phyloP scores from a whole-genome alignment of 2,888 invertebrate species.

The Platycheirus rosarum region DNA sequence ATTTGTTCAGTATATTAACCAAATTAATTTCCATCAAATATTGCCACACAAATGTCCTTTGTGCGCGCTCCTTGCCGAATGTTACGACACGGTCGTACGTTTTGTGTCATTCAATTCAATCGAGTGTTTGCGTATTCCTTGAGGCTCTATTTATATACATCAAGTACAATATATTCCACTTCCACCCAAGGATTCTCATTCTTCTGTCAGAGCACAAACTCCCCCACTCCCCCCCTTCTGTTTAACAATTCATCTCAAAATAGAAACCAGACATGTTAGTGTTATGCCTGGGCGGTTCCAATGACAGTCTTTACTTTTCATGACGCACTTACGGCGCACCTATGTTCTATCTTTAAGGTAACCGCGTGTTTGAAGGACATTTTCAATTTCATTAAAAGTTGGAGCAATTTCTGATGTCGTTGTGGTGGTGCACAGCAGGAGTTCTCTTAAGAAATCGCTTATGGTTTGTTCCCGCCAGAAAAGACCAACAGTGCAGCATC shows the following conservation, averaged over 20 bases:
- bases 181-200: slow-evolving; percentile 12
- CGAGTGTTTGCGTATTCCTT: slow-evolving; percentile 44
- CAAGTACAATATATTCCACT: slow-evolving; percentile 18
- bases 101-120: slow-evolving; percentile 46
- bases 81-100: slow-evolving; percentile 12
- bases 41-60: slow-evolving; percentile 52
- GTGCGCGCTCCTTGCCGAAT: slow-evolving; percentile 4
- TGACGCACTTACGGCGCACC: slow-evolving; percentile 41
- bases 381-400: slow-evolving; percentile 55
- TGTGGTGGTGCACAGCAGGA: not conserved
- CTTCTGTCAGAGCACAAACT: not conserved
- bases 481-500: not conserved
- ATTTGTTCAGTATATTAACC: slow-evolving; percentile 60
- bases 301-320: slow-evolving; percentile 1
- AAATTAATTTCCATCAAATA: slow-evolving; percentile 69
- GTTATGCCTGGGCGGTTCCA: not conserved
- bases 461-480: not conserved
- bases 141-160: slow-evolving; percentile 18
- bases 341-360: slow-evolving; percentile 10
- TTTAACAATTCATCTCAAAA: slow-evolving; percentile 22
- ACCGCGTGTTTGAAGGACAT: slow-evolving; percentile 45
- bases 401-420: not conserved
- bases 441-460: not conserved
- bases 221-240: not conserved
- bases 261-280: slow-evolving; percentile 43